These are phyloP conservation scores for Ophion ellenae DNA, from an alignment of 2,888 invertebrate species.

Conservation along the genomic window DNA sequence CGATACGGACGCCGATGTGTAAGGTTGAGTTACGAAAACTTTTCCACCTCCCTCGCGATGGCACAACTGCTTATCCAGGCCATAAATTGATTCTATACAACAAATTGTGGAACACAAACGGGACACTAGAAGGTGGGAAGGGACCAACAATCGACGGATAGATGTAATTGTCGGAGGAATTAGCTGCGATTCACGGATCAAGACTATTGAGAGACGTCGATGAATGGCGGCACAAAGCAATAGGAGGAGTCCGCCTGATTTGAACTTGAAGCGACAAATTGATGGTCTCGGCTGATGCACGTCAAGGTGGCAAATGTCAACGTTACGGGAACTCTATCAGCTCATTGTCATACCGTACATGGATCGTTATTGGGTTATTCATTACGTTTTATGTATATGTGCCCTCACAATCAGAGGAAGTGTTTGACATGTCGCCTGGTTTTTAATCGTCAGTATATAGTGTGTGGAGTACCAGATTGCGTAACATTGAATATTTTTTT, in stretches of 20 bases:
- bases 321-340: not conserved
- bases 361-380: slow-evolving; percentile 8
- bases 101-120: slow-evolving; percentile 20
- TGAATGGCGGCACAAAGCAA: slow-evolving; percentile 5
- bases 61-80: not conserved
- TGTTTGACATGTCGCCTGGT: too few species aligned
- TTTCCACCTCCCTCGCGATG: not conserved
- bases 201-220: not conserved
- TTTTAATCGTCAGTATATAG: too few species aligned
- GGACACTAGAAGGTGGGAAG: not conserved
- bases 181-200: slow-evolving; percentile 44
- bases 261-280: slow-evolving; percentile 14
- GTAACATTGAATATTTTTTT: too few species aligned
- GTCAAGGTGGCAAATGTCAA: not conserved
- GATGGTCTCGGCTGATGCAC: not conserved
- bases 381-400: slow-evolving; percentile 3
- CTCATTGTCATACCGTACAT: not conserved
- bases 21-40: not conserved
- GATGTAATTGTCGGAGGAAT: slow-evolving; percentile 42
- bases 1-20: not conserved
- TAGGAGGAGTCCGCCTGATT: slow-evolving; percentile 25
- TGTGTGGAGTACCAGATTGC: too few species aligned
- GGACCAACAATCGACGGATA: slow-evolving; percentile 22
- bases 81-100: slow-evolving; percentile 7
- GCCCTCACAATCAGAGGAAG: not conserved